A percentile compares a stretch with the other conserved stretches of the same genome.
phyloP scores from a whole-genome alignment of 2,113 vertebrate species.

The Stictonetta naevosa region DNA sequence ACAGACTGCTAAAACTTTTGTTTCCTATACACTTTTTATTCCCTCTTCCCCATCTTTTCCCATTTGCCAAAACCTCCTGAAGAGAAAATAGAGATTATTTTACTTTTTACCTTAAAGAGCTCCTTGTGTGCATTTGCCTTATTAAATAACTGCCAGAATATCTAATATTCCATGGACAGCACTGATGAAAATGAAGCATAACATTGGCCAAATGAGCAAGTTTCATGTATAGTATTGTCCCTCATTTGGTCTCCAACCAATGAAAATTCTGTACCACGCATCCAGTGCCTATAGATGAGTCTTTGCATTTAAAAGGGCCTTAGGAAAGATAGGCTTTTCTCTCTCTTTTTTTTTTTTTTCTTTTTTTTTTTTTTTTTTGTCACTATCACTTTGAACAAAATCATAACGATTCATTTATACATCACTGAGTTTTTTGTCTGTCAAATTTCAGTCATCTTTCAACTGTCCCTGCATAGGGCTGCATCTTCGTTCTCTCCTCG shows the following conservation, averaged over 20 bases:
- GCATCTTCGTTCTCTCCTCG: background rate
- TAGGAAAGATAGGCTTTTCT: background rate
- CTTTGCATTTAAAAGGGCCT: background rate
- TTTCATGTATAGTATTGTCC: background rate
- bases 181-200: conserved; percentile 65
- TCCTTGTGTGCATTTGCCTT: conserved; percentile 58
- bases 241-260: conserved; percentile 44
- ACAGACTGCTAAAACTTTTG: conserved; percentile 60
- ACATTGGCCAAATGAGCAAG: conserved; percentile 47
- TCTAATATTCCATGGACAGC: conserved; percentile 64
- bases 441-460: background rate
- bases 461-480: background rate
- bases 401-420: background rate
- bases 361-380: background rate
- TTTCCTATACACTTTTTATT: conserved; percentile 44
- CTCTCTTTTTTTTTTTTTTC: background rate
- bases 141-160: conserved; percentile 70
- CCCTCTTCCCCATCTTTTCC: conserved; percentile 56
- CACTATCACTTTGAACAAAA: background rate
- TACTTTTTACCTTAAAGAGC: conserved; percentile 68
- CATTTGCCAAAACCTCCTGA: conserved; percentile 65
- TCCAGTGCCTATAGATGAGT: background rate
- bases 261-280: conserved; percentile 16
- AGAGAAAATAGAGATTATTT: conserved; percentile 73
- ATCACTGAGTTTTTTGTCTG: background rate